These are phyloP conservation scores for Leucophenga maculata DNA, from an alignment of 2,888 invertebrate genomes.

Conservation along the genomic window DNA sequence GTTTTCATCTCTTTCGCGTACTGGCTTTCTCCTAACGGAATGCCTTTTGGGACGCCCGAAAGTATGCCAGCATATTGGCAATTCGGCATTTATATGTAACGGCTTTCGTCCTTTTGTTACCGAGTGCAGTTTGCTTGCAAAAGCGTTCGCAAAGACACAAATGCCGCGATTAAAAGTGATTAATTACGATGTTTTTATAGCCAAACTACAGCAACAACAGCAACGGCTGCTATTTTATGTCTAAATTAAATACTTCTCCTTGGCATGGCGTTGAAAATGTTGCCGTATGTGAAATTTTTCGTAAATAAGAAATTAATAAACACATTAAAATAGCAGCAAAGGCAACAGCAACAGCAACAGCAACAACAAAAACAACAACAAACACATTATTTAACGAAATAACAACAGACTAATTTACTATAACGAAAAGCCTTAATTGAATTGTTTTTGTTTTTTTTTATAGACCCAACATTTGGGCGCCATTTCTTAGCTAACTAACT, in stretches of 20 bases:
- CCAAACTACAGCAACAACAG: slow-evolving; percentile 23
- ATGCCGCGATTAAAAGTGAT: slow-evolving; percentile 60
- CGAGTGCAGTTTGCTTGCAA: slow-evolving; percentile 26
- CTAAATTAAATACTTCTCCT: slow-evolving; percentile 57
- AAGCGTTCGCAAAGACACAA: slow-evolving; percentile 36
- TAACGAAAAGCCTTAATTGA: background rate
- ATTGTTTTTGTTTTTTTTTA: too few relatives aligned
- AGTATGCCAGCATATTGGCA: slow-evolving; percentile 25
- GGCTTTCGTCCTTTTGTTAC: background rate
- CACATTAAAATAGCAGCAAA: slow-evolving; percentile 42
- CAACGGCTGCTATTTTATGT: slow-evolving; percentile 49
- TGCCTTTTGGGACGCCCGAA: slow-evolving; percentile 2
- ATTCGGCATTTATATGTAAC: slow-evolving; percentile 3
- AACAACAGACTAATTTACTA: slow-evolving; percentile 5
- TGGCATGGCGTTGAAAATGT: background rate
- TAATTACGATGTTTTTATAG: slow-evolving; percentile 51
- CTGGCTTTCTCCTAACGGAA: too few relatives aligned
- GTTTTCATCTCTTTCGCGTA: background rate
- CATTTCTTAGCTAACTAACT: background rate
- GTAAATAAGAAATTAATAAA: slow-evolving; percentile 58
- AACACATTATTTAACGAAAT: background rate
- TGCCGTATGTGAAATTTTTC: slow-evolving; percentile 1
- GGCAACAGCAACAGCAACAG: slow-evolving; percentile 16
- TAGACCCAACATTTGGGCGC: background rate
- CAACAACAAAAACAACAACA: slow-evolving; percentile 20